Evolutionary conservation across 1,140 invertebrate species (phyloP).

Genomic region (Stenopsyche tienmushanensis): DNA sequence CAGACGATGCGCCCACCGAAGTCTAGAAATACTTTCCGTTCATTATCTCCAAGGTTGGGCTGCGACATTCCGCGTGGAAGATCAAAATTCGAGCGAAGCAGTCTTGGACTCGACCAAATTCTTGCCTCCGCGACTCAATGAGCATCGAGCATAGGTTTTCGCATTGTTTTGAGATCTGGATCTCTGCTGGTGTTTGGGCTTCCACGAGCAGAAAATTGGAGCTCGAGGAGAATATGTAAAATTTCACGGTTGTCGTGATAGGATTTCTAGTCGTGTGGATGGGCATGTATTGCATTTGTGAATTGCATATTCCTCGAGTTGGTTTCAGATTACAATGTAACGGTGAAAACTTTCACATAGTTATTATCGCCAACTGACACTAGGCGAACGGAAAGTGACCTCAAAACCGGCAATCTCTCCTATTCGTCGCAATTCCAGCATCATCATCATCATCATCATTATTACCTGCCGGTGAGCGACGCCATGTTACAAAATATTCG

Average conservation of each 20-base stretch:
- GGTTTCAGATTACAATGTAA: constrained; percentile 21
- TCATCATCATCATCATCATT: constrained; percentile 24
- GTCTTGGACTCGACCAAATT: no score
- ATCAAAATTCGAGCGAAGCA: no score
- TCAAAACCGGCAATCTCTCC: constrained; percentile 19
- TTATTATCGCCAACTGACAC: neutral
- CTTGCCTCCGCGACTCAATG: no score
- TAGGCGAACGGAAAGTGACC: constrained; percentile 27
- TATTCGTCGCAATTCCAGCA: neutral
- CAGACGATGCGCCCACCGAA: neutral
- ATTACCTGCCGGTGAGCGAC: neutral
- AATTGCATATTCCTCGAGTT: neutral
- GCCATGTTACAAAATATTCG: constrained; percentile 19
- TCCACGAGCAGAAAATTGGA: no score
- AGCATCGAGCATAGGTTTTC: no score
- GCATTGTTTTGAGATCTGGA: no score
- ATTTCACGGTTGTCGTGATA: neutral
- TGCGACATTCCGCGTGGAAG: no score
- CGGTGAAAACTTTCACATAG: constrained; percentile 26
- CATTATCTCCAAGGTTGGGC: no score
- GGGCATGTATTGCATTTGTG: neutral
- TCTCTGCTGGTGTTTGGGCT: no score
- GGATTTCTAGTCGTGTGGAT: neutral
- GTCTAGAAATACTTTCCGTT: neutral
- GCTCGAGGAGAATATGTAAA: no score